A percentile compares a stretch with the other conserved stretches of the same genome.
These are phyloP conservation scores for Coreoperca whiteheadi DNA, from an alignment of 2,113 vertebrate genomes.

Conservation along the genomic window DNA sequence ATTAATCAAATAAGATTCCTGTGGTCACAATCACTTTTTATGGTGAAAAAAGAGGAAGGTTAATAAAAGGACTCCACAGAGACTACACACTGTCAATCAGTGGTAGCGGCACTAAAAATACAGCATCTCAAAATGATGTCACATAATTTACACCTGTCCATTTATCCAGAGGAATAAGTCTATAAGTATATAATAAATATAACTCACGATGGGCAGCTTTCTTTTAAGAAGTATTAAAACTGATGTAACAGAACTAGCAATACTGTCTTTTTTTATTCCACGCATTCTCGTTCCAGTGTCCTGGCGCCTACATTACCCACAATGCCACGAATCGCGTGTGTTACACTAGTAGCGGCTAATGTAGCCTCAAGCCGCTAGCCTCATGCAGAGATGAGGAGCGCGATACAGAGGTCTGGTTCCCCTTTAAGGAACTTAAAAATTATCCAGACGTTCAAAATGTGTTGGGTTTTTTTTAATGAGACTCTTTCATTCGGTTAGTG, in stretches of 20 bases:
- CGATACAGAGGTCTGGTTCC: neutral
- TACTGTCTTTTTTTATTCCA: neutral
- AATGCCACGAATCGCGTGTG: neutral
- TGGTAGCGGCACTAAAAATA: too few relatives aligned
- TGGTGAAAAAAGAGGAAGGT: neutral
- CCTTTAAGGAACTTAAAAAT: neutral
- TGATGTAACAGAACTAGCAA: neutral
- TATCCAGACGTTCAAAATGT: neutral
- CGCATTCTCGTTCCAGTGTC: neutral
- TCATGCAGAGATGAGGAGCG: too few relatives aligned
- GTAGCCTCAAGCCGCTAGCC: too few relatives aligned
- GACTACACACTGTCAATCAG: neutral
- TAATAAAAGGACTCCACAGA: neutral
- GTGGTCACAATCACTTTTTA: neutral
- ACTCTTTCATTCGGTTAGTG: neutral
- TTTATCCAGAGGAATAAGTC: too few relatives aligned
- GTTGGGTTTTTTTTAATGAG: neutral
- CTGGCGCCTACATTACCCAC: neutral
- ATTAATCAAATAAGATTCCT: neutral
- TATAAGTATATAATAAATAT: too few relatives aligned
- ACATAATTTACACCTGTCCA: too few relatives aligned
- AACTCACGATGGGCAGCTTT: too few relatives aligned
- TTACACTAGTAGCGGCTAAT: too few relatives aligned
- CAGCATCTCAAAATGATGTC: too few relatives aligned
- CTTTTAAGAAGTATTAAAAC: too few relatives aligned